phyloP scores from a whole-genome alignment of 2,113 vertebrate genomes.

The Heteronetta atricapilla region DNA sequence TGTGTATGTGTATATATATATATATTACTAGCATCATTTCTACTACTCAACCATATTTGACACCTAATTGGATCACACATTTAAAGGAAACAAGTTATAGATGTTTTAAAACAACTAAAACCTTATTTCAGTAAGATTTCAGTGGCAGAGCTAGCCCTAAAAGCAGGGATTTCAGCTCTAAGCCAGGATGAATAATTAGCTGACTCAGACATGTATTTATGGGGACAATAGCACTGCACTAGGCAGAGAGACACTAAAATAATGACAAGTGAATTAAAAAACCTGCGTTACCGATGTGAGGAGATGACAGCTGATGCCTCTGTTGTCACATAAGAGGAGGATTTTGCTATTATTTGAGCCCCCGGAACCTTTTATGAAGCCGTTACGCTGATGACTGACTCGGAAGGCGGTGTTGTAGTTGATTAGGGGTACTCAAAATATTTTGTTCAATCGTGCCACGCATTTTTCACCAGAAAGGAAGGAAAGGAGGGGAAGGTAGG shows the following conservation, averaged over 20 bases:
- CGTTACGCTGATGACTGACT: conserved; percentile 32
- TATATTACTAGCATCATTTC: neutral
- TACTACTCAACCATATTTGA: neutral
- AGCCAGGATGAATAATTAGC: conserved; percentile 57
- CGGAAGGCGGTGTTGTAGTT: conserved; percentile 26
- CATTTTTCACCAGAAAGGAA: neutral
- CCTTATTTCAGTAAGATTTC: conserved; percentile 4
- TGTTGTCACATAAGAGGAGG: conserved; percentile 60
- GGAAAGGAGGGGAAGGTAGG: neutral
- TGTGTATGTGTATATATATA: no score
- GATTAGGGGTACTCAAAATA: conserved; percentile 63
- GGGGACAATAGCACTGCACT: conserved; percentile 52
- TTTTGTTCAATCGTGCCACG: conserved; percentile 45
- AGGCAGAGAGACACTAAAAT: conserved; percentile 61
- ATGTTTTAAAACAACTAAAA: conserved; percentile 55
- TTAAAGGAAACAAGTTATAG: conserved; percentile 17
- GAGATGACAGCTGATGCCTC: conserved; percentile 49
- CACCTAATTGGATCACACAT: neutral
- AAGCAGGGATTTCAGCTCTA: conserved; percentile 58
- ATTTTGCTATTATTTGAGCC: conserved; percentile 56
- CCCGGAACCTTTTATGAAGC: conserved; percentile 35
- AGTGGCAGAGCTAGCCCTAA: conserved; percentile 8
- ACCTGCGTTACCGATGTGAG: neutral
- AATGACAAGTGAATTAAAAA: conserved; percentile 73
- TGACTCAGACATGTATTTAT: conserved; percentile 60